Percentiles rank a stretch among this genome's conserved stretches.
Evolutionary conservation across 2,888 invertebrate species (phyloP).

Genomic region (Cephonodes hylas): DNA sequence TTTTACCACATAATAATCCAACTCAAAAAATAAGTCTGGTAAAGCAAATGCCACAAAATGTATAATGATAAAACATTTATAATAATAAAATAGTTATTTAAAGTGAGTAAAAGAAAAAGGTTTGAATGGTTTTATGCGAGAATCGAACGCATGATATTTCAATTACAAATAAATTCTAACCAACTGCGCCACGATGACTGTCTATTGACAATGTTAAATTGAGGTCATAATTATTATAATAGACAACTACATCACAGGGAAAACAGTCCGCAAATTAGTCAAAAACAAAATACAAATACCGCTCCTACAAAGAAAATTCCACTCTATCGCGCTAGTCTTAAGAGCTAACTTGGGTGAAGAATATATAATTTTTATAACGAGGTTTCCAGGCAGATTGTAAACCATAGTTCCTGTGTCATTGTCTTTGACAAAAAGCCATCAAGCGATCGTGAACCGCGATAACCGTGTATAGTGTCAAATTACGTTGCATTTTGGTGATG

Average conservation of each 20-base stretch:
- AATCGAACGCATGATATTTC: too few species aligned
- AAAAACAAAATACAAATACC: conserved; percentile 13
- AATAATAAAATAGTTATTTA: too few species aligned
- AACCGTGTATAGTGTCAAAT: conserved; percentile 41
- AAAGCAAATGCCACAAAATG: too few species aligned
- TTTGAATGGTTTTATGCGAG: too few species aligned
- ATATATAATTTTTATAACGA: conserved; percentile 12
- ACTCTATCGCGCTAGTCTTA: conserved; percentile 28
- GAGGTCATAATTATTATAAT: conserved; percentile 21
- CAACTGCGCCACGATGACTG: too few species aligned
- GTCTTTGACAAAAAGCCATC: conserved; percentile 59
- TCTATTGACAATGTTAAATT: conserved; percentile 8
- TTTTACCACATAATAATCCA: too few species aligned
- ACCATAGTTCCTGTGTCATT: conserved; percentile 72
- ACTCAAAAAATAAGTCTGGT: too few species aligned
- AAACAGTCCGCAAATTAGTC: conserved; percentile 35
- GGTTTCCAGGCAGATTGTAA: conserved; percentile 29
- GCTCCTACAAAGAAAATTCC: conserved; percentile 20
- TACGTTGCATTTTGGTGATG: conserved; percentile 28
- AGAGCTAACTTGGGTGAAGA: conserved; percentile 21
- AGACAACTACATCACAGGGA: conserved; percentile 25
- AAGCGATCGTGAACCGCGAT: conserved; percentile 33
- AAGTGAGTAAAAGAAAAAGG: too few species aligned
- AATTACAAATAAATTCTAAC: too few species aligned
- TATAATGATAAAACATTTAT: too few species aligned